These are phyloP conservation scores for Micromys minutus DNA, from an alignment of 2,113 vertebrate species.

Conservation along the genomic window DNA sequence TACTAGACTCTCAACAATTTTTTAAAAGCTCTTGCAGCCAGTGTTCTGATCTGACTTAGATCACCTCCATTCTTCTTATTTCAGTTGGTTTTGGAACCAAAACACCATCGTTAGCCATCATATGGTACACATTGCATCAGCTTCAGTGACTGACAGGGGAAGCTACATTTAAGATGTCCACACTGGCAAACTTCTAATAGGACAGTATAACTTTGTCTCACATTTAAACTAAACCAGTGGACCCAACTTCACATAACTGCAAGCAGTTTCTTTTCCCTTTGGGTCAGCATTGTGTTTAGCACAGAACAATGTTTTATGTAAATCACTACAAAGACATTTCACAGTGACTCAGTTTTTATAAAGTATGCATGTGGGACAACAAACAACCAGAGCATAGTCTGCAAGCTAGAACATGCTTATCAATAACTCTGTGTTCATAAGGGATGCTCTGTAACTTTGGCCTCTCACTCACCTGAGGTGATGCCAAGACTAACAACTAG, in stretches of 20 bases:
- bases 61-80: background rate
- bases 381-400: background rate
- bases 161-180: background rate
- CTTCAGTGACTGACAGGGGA: background rate
- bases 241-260: background rate
- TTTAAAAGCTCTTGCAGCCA: background rate
- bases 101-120: background rate
- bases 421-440: background rate
- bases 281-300: conserved; percentile 5
- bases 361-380: background rate
- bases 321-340: background rate
- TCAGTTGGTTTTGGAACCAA: background rate
- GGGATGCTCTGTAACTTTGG: background rate
- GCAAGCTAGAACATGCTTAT: conserved; percentile 3
- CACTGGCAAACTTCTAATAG: background rate
- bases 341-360: conserved; percentile 3
- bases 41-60: background rate
- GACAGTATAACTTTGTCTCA: background rate
- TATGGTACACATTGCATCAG: background rate
- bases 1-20: background rate
- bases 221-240: background rate
- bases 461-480: background rate
- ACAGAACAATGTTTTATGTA: background rate
- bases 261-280: background rate
- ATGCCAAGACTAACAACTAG: conserved; percentile 37